These are phyloP conservation scores for Philopedon plagiatum DNA, from an alignment of 2,888 invertebrate species.

Conservation along the genomic window DNA sequence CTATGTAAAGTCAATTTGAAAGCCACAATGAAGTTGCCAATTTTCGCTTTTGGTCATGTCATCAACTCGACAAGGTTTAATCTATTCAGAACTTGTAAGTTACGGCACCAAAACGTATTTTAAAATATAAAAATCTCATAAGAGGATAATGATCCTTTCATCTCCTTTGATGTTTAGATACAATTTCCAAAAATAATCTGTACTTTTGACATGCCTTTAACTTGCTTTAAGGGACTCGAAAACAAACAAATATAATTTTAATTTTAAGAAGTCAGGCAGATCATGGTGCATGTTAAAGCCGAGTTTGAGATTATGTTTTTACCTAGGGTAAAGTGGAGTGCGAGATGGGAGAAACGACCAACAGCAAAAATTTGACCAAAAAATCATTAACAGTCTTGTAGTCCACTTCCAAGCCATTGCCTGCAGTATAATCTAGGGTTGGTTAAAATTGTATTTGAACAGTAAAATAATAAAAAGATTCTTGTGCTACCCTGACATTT, in stretches of 20 bases:
- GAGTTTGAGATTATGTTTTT: constrained; percentile 4
- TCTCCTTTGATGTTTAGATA: constrained; percentile 13
- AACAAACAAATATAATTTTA: constrained; percentile 25
- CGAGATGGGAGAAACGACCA: too few relatives aligned
- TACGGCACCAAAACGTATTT: background rate
- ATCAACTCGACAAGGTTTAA: constrained; percentile 33
- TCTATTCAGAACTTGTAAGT: constrained; percentile 24
- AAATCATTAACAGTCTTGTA: too few relatives aligned
- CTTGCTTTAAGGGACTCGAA: constrained; percentile 12
- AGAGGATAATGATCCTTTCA: constrained; percentile 20
- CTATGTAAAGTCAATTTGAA: constrained; percentile 59
- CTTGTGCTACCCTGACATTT: too few relatives aligned
- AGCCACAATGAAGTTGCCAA: constrained; percentile 51
- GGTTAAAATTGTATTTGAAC: too few relatives aligned
- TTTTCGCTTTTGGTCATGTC: constrained; percentile 39
- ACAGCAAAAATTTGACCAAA: too few relatives aligned
- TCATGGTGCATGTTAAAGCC: background rate
- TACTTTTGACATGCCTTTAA: constrained; percentile 31
- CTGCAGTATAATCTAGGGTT: too few relatives aligned
- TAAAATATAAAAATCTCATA: constrained; percentile 15
- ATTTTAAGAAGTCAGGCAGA: background rate
- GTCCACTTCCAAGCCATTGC: too few relatives aligned
- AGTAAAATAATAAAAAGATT: too few relatives aligned
- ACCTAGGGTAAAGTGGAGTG: too few relatives aligned
- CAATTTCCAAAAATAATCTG: constrained; percentile 30